Percentiles rank a stretch among this genome's conserved stretches.
These are phyloP conservation scores for Plebejus anna DNA, from an alignment of 2,888 invertebrate species.

Conservation along the genomic window DNA sequence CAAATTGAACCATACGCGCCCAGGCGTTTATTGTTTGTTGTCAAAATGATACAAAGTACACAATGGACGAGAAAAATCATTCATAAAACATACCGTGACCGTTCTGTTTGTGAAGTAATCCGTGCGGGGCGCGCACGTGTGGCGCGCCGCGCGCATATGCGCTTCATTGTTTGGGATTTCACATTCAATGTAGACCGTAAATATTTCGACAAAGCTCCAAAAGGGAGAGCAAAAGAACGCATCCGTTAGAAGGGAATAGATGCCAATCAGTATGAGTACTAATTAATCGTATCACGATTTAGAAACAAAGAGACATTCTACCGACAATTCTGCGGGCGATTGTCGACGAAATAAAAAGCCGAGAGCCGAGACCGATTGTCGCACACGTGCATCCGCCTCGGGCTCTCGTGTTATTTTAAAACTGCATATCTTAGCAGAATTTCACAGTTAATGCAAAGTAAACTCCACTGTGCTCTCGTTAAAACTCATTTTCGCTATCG, in stretches of 20 bases:
- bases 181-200: conserved; percentile 74
- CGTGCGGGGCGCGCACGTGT: conserved; percentile 45
- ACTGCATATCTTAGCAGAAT: conserved; percentile 36
- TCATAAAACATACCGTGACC: conserved; percentile 46
- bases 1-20: conserved; percentile 14
- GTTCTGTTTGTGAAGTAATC: conserved; percentile 57
- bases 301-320: conserved; percentile 34
- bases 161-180: conserved; percentile 72
- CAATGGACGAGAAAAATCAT: conserved; percentile 33
- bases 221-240: conserved; percentile 66
- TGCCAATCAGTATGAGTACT: conserved; percentile 39
- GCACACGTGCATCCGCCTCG: conserved; percentile 76
- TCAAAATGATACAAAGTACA: conserved; percentile 30
- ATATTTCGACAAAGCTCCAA: conserved; percentile 75
- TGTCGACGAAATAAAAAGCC: conserved; percentile 59
- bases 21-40: conserved; percentile 30
- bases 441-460: conserved; percentile 32
- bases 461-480: conserved; percentile 25
- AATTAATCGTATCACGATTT: conserved; percentile 16
- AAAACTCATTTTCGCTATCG: conserved; percentile 36
- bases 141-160: conserved; percentile 49
- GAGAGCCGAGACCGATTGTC: conserved; percentile 53
- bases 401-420: conserved; percentile 64
- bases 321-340: conserved; percentile 41
- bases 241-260: conserved; percentile 48